Conservation (phyloP, 92 coral and sea anemone genomes). For the Parazoanthus darwini region DNA sequence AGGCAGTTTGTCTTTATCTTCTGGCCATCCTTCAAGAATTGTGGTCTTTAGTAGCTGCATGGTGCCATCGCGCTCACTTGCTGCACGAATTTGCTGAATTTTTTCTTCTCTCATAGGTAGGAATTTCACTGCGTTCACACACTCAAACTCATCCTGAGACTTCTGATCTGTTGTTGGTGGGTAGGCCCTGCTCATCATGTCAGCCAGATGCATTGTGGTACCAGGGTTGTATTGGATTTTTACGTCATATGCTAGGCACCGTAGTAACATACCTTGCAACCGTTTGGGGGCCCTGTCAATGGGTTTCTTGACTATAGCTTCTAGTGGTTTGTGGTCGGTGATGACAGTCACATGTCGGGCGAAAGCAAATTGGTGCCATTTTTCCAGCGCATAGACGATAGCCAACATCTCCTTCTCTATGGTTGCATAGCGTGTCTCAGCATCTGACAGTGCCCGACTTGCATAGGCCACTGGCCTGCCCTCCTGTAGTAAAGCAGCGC, state of each 20-base stretch:
- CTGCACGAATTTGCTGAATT: neutral
- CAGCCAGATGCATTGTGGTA: conserved; percentile 17
- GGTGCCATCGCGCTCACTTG: neutral
- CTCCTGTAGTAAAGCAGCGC: neutral
- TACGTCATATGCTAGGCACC: conserved; percentile 28
- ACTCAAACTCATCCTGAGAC: conserved; percentile 28
- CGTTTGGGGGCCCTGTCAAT: conserved; percentile 41
- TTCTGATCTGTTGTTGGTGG: neutral
- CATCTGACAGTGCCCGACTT: conserved; percentile 22
- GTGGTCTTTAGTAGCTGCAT: conserved; percentile 22
- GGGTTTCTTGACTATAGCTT: conserved; percentile 17
- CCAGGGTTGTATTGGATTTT: conserved; percentile 16
- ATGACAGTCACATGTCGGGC: conserved; percentile 19
- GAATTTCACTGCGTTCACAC: conserved; percentile 16
- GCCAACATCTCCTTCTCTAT: conserved; percentile 37
- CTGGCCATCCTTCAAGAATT: conserved; percentile 39
- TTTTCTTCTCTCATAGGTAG: neutral
- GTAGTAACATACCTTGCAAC: conserved; percentile 34
- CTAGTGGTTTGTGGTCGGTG: neutral
- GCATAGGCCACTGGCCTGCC: neutral
- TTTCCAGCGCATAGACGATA: conserved; percentile 28
- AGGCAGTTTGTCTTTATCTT: neutral
- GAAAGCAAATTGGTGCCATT: conserved; percentile 32
- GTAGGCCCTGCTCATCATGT: conserved; percentile 2
- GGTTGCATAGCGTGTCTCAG: neutral